These are phyloP conservation scores for Xiphorhynchus erythropygius DNA, from an alignment of 2,797 vertebrate genomes.

Conservation along the genomic window DNA sequence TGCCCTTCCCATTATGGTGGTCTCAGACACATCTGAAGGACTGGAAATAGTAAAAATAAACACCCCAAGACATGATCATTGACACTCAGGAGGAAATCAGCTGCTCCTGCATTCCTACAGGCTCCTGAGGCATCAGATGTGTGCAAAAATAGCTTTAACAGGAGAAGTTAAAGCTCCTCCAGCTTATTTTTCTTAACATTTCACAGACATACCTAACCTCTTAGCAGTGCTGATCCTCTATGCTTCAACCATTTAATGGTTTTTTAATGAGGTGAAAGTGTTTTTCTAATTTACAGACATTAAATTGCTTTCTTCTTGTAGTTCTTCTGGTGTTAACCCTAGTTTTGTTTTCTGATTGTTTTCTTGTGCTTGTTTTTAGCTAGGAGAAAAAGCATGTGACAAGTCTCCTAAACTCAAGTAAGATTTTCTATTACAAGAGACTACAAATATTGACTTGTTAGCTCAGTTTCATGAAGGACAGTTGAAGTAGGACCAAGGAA, in stretches of 20 bases:
- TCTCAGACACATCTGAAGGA: background rate
- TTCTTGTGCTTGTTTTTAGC: background rate
- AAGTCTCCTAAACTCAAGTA: background rate
- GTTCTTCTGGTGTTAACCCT: background rate
- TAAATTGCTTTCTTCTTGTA: background rate
- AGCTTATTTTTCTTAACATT: background rate
- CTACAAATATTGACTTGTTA: background rate
- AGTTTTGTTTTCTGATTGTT: background rate
- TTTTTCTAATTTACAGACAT: background rate
- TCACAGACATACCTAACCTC: background rate
- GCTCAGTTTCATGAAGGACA: background rate
- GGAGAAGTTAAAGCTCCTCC: background rate
- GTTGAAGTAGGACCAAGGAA: background rate
- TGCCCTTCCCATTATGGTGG: background rate
- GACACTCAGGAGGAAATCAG: background rate
- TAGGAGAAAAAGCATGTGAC: background rate
- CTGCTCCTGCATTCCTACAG: rapidly evolving
- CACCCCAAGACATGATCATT: background rate
- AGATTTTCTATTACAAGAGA: background rate
- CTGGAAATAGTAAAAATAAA: background rate
- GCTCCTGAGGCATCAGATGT: background rate
- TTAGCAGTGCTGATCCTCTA: background rate
- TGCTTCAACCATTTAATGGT: background rate
- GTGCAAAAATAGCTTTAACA: background rate
- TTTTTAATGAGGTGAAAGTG: background rate